Conservation (phyloP, 2,113 vertebrate genomes). For the Shinisaurus crocodilurus region DNA sequence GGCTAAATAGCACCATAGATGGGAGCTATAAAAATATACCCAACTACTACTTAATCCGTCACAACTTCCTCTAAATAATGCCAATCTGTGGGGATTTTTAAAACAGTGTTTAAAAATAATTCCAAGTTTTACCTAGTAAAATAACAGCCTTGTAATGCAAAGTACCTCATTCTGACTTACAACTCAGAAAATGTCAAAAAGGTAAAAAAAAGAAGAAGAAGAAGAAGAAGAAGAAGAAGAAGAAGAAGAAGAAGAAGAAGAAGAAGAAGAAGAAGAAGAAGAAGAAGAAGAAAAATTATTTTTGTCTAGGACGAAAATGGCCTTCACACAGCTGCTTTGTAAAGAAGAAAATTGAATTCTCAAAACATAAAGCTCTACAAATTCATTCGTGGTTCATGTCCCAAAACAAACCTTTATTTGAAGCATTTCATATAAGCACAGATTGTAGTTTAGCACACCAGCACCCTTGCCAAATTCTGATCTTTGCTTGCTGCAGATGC, state of each 20-base stretch:
- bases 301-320: not conserved
- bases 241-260: too few species aligned
- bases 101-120: conserved; percentile 9
- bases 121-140: conserved; percentile 16
- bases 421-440: not conserved
- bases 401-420: not conserved
- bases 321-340: not conserved
- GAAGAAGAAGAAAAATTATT: too few species aligned
- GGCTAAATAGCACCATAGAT: not conserved
- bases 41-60: conserved; percentile 11
- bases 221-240: too few species aligned
- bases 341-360: not conserved
- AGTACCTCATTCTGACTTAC: not conserved
- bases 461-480: not conserved
- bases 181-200: not conserved
- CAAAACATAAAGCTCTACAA: not conserved
- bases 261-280: too few species aligned
- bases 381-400: not conserved
- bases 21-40: not conserved
- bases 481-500: not conserved
- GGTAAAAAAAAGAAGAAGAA: not conserved
- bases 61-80: not conserved
- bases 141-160: conserved; percentile 5
- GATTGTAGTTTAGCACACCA: not conserved
- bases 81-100: not conserved